Evolutionary conservation across 2,113 vertebrate genomes (phyloP).

Genomic region (Epinephelus cyanopodus): DNA sequence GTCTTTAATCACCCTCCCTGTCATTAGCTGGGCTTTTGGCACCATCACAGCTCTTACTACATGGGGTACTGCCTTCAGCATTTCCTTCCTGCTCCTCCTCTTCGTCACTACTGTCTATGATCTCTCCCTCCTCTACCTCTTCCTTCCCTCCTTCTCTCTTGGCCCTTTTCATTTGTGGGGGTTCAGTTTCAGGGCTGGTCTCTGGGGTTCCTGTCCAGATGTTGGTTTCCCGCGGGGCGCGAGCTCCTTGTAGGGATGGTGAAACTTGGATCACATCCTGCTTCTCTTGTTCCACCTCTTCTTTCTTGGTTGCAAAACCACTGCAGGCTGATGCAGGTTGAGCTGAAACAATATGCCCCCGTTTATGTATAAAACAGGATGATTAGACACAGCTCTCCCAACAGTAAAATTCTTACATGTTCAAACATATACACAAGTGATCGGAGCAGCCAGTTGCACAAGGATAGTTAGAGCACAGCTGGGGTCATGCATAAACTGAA

Average conservation of each 20-base stretch:
- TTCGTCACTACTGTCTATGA: constrained; percentile 72
- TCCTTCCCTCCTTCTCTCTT: constrained; percentile 47
- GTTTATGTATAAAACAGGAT: constrained; percentile 2
- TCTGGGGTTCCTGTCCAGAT: constrained; percentile 22
- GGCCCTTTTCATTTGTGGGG: constrained; percentile 58
- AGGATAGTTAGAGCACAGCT: no score
- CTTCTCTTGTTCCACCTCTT: neutral
- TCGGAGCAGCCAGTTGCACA: neutral
- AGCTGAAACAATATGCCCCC: constrained; percentile 68
- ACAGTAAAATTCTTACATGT: neutral
- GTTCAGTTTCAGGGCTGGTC: constrained; percentile 36
- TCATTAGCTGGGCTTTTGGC: constrained; percentile 3
- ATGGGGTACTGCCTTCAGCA: neutral
- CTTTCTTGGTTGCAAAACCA: constrained; percentile 25
- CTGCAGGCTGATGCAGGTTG: constrained; percentile 44
- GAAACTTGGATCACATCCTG: constrained; percentile 14
- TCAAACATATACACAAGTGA: neutral
- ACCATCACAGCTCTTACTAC: constrained; percentile 2
- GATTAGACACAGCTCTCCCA: constrained; percentile 10
- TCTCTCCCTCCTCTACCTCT: constrained; percentile 82
- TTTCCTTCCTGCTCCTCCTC: constrained; percentile 17
- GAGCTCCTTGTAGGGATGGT: neutral
- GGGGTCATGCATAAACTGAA: no score
- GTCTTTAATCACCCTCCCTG: constrained; percentile 10
- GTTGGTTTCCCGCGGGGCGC: constrained; percentile 1